phyloP scores from a whole-genome alignment of 2,888 invertebrate species.

The Nowickia ferox region DNA sequence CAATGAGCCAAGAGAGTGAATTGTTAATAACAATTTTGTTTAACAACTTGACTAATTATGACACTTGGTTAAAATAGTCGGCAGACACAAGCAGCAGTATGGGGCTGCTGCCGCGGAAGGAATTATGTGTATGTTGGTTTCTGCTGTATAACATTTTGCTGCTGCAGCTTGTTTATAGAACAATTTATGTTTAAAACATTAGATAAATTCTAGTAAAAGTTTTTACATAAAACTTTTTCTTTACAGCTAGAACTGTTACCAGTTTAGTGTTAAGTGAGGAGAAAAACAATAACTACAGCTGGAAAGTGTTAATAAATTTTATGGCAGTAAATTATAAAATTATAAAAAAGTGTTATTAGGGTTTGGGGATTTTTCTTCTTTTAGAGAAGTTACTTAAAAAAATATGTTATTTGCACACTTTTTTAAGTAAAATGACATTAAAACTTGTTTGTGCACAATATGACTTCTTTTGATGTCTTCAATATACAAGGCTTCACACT shows the following conservation, averaged over 20 bases:
- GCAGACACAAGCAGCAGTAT: background rate
- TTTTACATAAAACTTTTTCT: slow-evolving; percentile 4
- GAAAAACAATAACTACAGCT: background rate
- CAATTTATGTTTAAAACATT: background rate
- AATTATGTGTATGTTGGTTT: no score
- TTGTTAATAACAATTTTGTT: slow-evolving; percentile 4
- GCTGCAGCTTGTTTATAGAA: background rate
- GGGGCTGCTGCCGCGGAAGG: background rate
- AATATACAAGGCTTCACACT: background rate
- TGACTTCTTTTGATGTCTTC: background rate
- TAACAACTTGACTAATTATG: slow-evolving; percentile 44
- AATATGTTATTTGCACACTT: background rate
- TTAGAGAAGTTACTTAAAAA: background rate
- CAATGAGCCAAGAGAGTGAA: background rate
- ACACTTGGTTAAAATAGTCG: background rate
- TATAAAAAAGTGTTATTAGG: background rate
- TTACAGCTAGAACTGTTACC: background rate
- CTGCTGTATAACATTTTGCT: no score
- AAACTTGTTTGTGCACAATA: background rate
- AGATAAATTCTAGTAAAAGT: slow-evolving; percentile 8
- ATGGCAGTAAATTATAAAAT: background rate
- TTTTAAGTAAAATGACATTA: background rate
- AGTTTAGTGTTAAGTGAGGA: background rate
- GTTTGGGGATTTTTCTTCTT: background rate
- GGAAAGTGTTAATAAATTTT: background rate